Conservation (phyloP, 2,113 vertebrate species). For the Mionectes macconnelli region DNA sequence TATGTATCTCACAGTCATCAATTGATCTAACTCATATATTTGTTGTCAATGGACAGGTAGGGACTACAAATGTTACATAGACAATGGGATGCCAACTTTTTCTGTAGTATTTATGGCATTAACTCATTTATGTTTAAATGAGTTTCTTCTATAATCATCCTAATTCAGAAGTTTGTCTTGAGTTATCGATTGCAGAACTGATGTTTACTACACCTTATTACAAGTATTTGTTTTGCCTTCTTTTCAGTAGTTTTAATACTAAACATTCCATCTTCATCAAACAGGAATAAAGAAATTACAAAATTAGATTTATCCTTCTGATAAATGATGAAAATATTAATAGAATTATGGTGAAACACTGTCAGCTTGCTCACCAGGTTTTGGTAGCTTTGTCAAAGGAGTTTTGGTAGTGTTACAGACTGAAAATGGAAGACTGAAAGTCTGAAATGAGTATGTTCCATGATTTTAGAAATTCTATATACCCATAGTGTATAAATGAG, state of each 20-base stretch:
- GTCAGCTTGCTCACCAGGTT: neutral
- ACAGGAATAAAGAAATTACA: neutral
- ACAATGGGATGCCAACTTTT: neutral
- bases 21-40: neutral
- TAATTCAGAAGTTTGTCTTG: neutral
- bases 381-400: neutral
- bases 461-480: neutral
- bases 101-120: neutral
- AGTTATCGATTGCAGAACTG: neutral
- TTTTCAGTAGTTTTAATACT: neutral
- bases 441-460: neutral
- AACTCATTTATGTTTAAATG: neutral
- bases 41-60: neutral
- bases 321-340: neutral
- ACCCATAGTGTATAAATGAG: neutral
- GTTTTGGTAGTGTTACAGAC: neutral
- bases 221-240: neutral
- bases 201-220: neutral
- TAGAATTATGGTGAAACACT: neutral
- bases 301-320: neutral
- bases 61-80: neutral
- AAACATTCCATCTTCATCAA: neutral
- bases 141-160: neutral
- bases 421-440: neutral
- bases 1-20: neutral